These are phyloP conservation scores for Drymodes brunneopygia DNA, from an alignment of 2,113 vertebrate genomes.

Conservation along the genomic window DNA sequence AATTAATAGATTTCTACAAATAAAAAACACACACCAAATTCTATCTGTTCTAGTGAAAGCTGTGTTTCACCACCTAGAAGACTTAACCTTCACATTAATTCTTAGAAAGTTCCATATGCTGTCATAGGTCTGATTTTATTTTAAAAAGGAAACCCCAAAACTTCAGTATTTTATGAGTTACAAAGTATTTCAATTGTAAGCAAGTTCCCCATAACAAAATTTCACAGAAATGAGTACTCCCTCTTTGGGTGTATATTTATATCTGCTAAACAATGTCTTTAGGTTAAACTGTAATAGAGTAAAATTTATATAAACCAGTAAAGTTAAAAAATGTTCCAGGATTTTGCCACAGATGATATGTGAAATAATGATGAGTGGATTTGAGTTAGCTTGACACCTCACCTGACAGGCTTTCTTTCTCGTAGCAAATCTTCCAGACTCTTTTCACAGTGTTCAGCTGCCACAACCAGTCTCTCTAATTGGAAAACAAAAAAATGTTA, in stretches of 20 bases:
- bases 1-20: neutral
- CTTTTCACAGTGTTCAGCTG: slow-evolving; percentile 89
- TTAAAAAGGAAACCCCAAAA: neutral
- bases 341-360: neutral
- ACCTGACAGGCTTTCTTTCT: slow-evolving; percentile 84
- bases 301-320: neutral
- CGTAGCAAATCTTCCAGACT: slow-evolving; percentile 86
- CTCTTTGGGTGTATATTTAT: neutral
- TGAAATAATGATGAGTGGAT: neutral
- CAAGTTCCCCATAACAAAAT: neutral
- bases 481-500: neutral
- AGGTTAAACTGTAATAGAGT: neutral
- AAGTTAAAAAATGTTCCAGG: neutral
- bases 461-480: slow-evolving; percentile 92
- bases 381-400: neutral
- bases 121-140: neutral
- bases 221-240: neutral
- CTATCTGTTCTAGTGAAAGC: neutral
- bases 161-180: neutral
- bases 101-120: neutral
- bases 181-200: neutral
- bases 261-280: neutral
- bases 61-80: neutral
- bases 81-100: neutral
- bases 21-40: neutral